Base-by-base conservation (phyloP, 2,888 invertebrate species). In the Diplazon laetatorius region DNA sequence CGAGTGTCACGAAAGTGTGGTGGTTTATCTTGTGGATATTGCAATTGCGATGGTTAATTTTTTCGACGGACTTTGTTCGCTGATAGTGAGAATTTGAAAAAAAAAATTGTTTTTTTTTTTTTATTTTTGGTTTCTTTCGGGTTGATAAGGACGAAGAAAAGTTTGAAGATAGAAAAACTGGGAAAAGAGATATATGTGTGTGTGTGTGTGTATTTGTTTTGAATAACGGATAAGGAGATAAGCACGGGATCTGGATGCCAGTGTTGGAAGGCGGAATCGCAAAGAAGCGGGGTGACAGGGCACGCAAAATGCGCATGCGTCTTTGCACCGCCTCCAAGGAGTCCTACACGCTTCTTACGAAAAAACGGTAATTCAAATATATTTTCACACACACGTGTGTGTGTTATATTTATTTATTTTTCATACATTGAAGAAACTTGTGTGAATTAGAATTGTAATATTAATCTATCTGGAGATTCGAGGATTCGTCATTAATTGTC, bases 241-340 rank as follows among this genome's bases (percentile, higher is more conserved):
- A 62, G 16, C 12, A 6, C 5, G n/a, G n/a, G 16, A 83, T 82
- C 86, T 87, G 89, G 83, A 90, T 89, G 90, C 89, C 88, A 85
- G 90, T 89, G 76, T 83, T 89, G 82, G 89, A 88, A 79, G 88
- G 89, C 70, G 88, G 88, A 63, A 83, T 90, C 76, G 87, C 87
- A 55, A 89, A 88, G 84, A 87, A 82, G 80, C 78, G 82, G 48
- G 82, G 80, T 50, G 80, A 82, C 52, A 80, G 82, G 71, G 78
- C 78, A 30, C 83, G 82, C 68, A 84, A 83, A 77, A 84, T 91
- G 90, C 87, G 91, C 73, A 90, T 91, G 90, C 85, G 90, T 73
- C 87, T 91, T 16, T 89, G 90, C 84, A 88, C 86, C 81, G 87
- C 88, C 78, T 90, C 91, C 81, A 91, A 91, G 85, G 91, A 91